phyloP scores from a whole-genome alignment of 2,888 invertebrate species.

The Diarsia rubi region DNA sequence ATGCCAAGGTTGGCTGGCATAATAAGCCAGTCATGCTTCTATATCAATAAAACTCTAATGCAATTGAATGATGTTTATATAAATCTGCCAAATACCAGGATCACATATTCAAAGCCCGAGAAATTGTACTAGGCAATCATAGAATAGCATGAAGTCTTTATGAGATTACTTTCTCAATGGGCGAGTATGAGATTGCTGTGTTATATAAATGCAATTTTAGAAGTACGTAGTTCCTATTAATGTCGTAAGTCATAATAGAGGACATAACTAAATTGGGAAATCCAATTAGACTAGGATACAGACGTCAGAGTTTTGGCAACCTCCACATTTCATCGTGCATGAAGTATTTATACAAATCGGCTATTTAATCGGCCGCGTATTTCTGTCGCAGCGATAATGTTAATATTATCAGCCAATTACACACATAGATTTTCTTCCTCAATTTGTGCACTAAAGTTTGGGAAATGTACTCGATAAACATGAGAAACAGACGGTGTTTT shows the following conservation, averaged over 20 bases:
- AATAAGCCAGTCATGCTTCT: background rate
- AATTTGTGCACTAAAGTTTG: background rate
- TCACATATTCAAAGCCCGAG: conserved; percentile 1
- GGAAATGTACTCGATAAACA: conserved; percentile 6
- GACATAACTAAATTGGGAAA: conserved; percentile 37
- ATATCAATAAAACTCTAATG: conserved; percentile 3
- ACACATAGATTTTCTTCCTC: conserved; percentile 34
- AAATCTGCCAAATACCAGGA: background rate
- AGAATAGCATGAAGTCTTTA: conserved; percentile 10
- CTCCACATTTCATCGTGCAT: conserved; percentile 28
- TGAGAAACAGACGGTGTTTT: background rate
- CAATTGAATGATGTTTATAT: background rate
- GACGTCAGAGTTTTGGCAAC: conserved; percentile 54
- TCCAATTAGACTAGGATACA: conserved; percentile 41
- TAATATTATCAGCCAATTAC: conserved; percentile 14
- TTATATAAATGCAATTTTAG: conserved; percentile 2
- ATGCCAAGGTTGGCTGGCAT: background rate
- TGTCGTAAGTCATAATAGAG: conserved; percentile 16
- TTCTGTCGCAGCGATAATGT: background rate
- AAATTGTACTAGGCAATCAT: conserved; percentile 35
- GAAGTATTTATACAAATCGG: conserved; percentile 38
- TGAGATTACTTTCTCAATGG: conserved; percentile 19
- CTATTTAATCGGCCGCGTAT: conserved; percentile 24
- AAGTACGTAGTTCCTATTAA: conserved; percentile 1
- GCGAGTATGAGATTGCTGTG: background rate